Base-by-base conservation (phyloP, 2,797 vertebrate genomes). In the Melanotaenia boesemani region DNA sequence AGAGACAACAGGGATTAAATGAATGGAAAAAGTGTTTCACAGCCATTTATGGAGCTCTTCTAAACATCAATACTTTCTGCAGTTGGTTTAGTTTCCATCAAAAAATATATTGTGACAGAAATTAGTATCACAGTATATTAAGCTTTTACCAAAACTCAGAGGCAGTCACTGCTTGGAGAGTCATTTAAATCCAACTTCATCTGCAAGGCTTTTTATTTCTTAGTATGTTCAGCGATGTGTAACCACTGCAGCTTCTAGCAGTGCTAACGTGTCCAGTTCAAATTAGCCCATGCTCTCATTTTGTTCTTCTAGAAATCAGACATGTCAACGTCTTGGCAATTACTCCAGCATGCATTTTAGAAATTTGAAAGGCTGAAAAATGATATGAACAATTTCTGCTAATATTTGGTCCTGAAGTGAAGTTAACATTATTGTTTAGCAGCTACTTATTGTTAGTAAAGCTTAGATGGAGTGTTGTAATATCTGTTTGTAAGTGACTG, bases 1-100 rank as follows among this genome's bases (percentile, higher is more conserved):
- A 64, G 26, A 79, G 37, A 74, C 76, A 63, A 66, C 50, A 74
- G 41, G 82, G 67, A 78, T 30, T 67, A 61, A 61, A 76, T 37
- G 63, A 61, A 24, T 65, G 41, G 81, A 82, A 80, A 9, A 54
- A 55, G 52, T 20, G 46, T 20, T 55, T 12, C 16, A 39, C 61
- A 72, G 71, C 30, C 22, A 22, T 57, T 20, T 18, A 54, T 55
- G 15, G 13, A 66, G 15, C 13, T 39, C 9, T 7, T 54, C 8
- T 15, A 26, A 66, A 55, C 36, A 64, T 24, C 50, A 26, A 13
- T 26, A 37, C 46, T 30, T 67, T 57, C 18, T 67, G 52, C 52
- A 54, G 6, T 5, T 48, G 18, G 46, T 48, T 48, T n/a, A 48
- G 46, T 48, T 48, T 48, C 46, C 20, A 9, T 9, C 46, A 48